Percentiles rank a stretch among this genome's conserved stretches.
phyloP scores from a whole-genome alignment of 2,888 invertebrate species.

The Agonopterix heracliana region DNA sequence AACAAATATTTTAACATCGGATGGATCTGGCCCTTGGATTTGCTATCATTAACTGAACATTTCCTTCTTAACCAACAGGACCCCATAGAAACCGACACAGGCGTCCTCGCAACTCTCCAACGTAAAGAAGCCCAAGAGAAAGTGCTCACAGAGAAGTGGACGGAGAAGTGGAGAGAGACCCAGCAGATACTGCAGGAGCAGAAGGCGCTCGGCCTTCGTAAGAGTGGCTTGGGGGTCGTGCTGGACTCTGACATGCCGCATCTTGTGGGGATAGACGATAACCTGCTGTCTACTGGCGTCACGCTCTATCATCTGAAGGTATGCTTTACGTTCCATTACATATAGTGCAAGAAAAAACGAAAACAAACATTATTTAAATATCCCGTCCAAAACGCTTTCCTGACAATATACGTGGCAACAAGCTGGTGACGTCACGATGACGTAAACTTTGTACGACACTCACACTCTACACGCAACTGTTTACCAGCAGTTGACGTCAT shows the following conservation, averaged over 20 bases:
- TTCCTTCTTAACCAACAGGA: slow-evolving; percentile 43
- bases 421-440: too few species aligned
- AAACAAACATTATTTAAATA: too few species aligned
- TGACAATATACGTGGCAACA: too few species aligned
- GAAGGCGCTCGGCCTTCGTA: slow-evolving; percentile 88
- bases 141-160: slow-evolving; percentile 93
- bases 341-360: too few species aligned
- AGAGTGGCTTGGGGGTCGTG: slow-evolving; percentile 92
- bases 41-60: too few species aligned
- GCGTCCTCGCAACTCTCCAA: slow-evolving; percentile 88
- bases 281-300: slow-evolving; percentile 91
- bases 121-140: slow-evolving; percentile 94
- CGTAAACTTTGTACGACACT: too few species aligned
- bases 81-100: slow-evolving; percentile 74
- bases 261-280: slow-evolving; percentile 93
- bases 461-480: too few species aligned
- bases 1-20: too few species aligned
- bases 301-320: slow-evolving; percentile 92
- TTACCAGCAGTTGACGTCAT: too few species aligned
- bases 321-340: too few species aligned
- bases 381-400: too few species aligned
- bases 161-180: slow-evolving; percentile 94
- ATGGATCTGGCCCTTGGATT: too few species aligned
- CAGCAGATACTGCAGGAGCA: slow-evolving; percentile 93
- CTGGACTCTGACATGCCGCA: slow-evolving; percentile 94